Evolutionary conservation across 1,140 invertebrate species (phyloP).

Genomic region (Copidosoma floridanum): DNA sequence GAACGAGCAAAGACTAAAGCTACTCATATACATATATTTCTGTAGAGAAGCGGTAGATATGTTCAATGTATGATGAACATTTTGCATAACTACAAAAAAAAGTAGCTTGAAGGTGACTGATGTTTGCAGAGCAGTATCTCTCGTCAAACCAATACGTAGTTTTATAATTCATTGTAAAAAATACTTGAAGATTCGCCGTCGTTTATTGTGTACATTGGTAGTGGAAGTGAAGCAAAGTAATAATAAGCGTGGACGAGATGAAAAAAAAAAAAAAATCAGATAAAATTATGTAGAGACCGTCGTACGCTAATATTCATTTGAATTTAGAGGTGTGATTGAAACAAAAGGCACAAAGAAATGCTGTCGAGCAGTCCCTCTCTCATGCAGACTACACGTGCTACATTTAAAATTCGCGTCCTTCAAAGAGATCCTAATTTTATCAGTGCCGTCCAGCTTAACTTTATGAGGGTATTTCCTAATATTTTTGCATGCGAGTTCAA

Average conservation of each 20-base stretch:
- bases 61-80: not conserved
- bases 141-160: not conserved
- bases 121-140: constrained; percentile 6
- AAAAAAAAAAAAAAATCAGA: constrained; percentile 3
- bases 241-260: no score
- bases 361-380: constrained; percentile 31
- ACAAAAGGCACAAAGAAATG: constrained; percentile 14
- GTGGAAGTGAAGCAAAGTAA: no score
- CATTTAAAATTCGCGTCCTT: constrained; percentile 47
- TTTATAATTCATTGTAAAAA: constrained; percentile 18
- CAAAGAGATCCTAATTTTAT: constrained; percentile 56
- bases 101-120: not conserved
- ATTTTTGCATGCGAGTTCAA: constrained; percentile 52
- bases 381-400: constrained; percentile 8
- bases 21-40: not conserved
- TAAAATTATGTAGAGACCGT: not conserved
- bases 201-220: no score
- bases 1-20: not conserved
- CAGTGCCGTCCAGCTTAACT: constrained; percentile 58
- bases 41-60: not conserved
- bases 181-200: no score
- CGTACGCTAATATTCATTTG: not conserved
- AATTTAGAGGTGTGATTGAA: constrained; percentile 8
- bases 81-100: constrained; percentile 10
- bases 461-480: constrained; percentile 55